These are phyloP conservation scores for Ptychoptera albimana DNA, from an alignment of 2,888 invertebrate genomes.

Conservation along the genomic window DNA sequence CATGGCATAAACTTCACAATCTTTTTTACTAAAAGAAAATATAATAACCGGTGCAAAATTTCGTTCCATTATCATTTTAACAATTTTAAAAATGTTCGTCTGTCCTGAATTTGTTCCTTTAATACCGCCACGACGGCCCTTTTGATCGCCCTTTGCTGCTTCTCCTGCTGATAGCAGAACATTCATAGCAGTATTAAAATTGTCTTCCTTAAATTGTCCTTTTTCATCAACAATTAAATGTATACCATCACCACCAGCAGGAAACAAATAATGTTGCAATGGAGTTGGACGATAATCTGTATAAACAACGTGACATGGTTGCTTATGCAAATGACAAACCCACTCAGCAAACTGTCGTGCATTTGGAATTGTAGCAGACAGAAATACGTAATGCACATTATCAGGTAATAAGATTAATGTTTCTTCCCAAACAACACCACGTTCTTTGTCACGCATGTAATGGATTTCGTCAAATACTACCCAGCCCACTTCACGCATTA, in stretches of 20 bases:
- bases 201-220: constrained; percentile 93
- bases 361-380: constrained; percentile 98
- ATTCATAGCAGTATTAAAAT: constrained; percentile 95
- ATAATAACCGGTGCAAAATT: constrained; percentile 97
- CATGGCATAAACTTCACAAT: constrained; percentile 93
- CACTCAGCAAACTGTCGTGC: constrained; percentile 91
- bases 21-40: constrained; percentile 98
- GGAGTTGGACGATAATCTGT: constrained; percentile 97
- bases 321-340: constrained; percentile 87
- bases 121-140: constrained; percentile 59
- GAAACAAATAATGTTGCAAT: constrained; percentile 95
- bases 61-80: constrained; percentile 97
- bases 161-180: constrained; percentile 71
- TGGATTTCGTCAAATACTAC: constrained; percentile 99
- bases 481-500: constrained; percentile 99
- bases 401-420: constrained; percentile 93
- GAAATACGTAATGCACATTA: constrained; percentile 95
- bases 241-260: constrained; percentile 89
- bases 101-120: constrained; percentile 43
- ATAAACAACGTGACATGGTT: constrained; percentile 98
- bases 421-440: constrained; percentile 97
- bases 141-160: constrained; percentile 64
- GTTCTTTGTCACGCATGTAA: constrained; percentile 98
- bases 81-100: constrained; percentile 89
- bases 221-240: constrained; percentile 92